These are phyloP conservation scores for Acanthurus lineatus DNA, from an alignment of 2,797 vertebrate genomes.

Conservation along the genomic window DNA sequence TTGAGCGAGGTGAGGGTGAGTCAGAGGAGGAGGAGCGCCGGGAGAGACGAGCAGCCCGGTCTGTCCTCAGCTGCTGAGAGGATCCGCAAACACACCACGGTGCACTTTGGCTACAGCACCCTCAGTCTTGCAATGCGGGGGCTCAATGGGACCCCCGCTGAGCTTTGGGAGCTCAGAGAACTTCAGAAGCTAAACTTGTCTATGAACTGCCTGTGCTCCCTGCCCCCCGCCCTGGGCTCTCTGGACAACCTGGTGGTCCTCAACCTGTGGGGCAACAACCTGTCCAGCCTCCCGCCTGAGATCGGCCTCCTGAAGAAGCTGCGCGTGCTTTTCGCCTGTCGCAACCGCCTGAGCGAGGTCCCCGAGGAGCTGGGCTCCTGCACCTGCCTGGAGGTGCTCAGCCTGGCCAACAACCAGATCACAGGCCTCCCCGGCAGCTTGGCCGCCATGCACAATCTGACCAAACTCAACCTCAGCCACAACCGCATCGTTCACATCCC, in stretches of 20 bases:
- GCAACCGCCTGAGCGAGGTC: slow-evolving; percentile 91
- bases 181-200: slow-evolving; percentile 96
- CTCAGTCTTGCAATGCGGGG: slow-evolving; percentile 92
- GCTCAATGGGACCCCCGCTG: slow-evolving; percentile 87
- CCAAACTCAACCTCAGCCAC: slow-evolving; percentile 95
- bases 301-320: slow-evolving; percentile 91
- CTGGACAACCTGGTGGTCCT: slow-evolving; percentile 91
- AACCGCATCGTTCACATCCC: slow-evolving; percentile 92
- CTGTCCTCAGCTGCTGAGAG: slow-evolving; percentile 81
- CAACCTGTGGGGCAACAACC: slow-evolving; percentile 91
- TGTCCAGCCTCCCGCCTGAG: slow-evolving; percentile 90
- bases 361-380: slow-evolving; percentile 92
- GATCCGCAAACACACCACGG: slow-evolving; percentile 82
- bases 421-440: slow-evolving; percentile 88
- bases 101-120: slow-evolving; percentile 87
- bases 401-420: slow-evolving; percentile 93
- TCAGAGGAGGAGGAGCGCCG: slow-evolving; percentile 62
- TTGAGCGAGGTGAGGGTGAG: slow-evolving; percentile 63
- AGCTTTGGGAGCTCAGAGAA: slow-evolving; percentile 92
- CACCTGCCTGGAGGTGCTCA: slow-evolving; percentile 91
- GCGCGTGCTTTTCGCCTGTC: slow-evolving; percentile 91
- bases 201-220: slow-evolving; percentile 86
- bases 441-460: slow-evolving; percentile 84
- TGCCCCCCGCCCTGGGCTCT: slow-evolving; percentile 87
- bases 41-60: slow-evolving; percentile 74